A percentile compares a stretch with the other conserved stretches of the same genome.
These are phyloP conservation scores for Limulus polyphemus DNA, from an alignment of 2,888 invertebrate genomes.

Conservation along the genomic window DNA sequence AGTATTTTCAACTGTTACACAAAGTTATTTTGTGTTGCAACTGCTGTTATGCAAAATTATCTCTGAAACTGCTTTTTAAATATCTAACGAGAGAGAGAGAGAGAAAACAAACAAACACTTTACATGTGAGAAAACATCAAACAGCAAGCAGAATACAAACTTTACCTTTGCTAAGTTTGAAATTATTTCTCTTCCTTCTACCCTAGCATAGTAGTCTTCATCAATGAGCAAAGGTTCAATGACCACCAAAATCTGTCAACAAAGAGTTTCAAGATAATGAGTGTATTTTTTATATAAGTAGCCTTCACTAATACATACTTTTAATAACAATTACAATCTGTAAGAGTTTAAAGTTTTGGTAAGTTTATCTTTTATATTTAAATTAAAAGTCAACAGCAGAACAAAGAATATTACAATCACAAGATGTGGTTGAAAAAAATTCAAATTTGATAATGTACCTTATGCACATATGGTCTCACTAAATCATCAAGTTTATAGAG, in stretches of 20 bases:
- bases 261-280: slow-evolving; percentile 1
- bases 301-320: no score
- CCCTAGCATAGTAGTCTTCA: slow-evolving; percentile 99
- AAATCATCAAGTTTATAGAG: slow-evolving; percentile 96
- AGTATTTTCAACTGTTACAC: no score
- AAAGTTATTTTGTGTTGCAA: no score
- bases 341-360: not conserved
- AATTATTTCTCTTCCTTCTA: slow-evolving; percentile 97
- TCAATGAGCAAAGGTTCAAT: slow-evolving; percentile 97
- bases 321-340: not conserved
- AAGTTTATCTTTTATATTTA: not conserved
- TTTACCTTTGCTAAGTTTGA: slow-evolving; percentile 83
- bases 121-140: no score
- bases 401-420: not conserved
- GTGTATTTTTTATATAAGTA: no score
- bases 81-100: no score
- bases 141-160: no score
- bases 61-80: no score
- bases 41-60: no score
- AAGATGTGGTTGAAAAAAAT: not conserved
- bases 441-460: slow-evolving; percentile 43
- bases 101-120: no score
- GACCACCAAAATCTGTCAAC: slow-evolving; percentile 77
- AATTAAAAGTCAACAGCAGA: slow-evolving; percentile 2
- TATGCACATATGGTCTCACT: slow-evolving; percentile 97